A percentile compares a stretch with the other conserved stretches of the same genome.
These are phyloP conservation scores for Lepus townsendii DNA, from an alignment of 2,797 vertebrate genomes.

Conservation along the genomic window DNA sequence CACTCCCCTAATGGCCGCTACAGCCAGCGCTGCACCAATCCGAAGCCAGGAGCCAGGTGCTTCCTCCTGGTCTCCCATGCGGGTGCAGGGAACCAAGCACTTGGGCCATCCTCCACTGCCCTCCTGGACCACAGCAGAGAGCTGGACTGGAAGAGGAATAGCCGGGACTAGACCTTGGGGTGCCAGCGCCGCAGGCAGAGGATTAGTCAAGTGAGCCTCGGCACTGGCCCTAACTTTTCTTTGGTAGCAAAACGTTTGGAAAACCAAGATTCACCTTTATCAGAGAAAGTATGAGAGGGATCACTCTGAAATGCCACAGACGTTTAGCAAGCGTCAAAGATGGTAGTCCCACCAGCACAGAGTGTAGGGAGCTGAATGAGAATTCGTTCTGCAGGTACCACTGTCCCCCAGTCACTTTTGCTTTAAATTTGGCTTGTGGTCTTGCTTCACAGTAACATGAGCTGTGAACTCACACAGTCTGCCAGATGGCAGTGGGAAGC, in stretches of 20 bases:
- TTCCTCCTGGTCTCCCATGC: too few relatives aligned
- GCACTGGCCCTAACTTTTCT: background rate
- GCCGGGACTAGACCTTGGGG: too few relatives aligned
- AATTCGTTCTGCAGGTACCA: background rate
- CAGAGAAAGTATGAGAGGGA: background rate
- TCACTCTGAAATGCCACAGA: background rate
- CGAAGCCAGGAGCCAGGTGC: too few relatives aligned
- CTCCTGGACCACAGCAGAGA: too few relatives aligned
- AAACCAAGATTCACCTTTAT: slow-evolving; percentile 26
- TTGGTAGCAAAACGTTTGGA: background rate
- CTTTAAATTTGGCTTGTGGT: slow-evolving; percentile 69
- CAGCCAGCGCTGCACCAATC: too few relatives aligned
- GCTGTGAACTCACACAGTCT: slow-evolving; percentile 68
- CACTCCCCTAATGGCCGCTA: too few relatives aligned
- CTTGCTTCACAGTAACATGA: slow-evolving; percentile 52
- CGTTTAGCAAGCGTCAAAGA: background rate
- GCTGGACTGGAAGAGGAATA: too few relatives aligned
- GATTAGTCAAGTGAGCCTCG: too few relatives aligned
- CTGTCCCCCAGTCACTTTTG: slow-evolving; percentile 32
- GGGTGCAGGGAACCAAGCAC: too few relatives aligned
- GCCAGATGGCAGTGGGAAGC: slow-evolving; percentile 81
- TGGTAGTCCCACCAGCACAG: background rate
- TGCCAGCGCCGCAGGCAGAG: too few relatives aligned
- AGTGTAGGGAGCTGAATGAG: background rate
- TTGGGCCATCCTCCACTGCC: too few relatives aligned